phyloP scores from a whole-genome alignment of 2,797 vertebrate species.

The Poeciliopsis gracilis region DNA sequence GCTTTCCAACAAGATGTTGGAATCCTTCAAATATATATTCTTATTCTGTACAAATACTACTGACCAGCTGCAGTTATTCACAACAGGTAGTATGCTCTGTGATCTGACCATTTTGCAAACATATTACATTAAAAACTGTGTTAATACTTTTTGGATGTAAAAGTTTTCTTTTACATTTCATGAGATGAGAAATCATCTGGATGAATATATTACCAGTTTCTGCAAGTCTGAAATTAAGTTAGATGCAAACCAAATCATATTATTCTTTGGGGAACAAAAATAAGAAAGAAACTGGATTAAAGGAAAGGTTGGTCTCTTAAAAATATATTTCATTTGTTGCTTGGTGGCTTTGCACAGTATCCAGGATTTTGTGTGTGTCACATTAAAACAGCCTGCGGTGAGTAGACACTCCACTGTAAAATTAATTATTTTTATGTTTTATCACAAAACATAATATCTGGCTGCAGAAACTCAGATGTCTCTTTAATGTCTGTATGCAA shows the following conservation, averaged over 20 bases:
- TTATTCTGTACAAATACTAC: background rate
- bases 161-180: background rate
- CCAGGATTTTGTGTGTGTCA: background rate
- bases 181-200: background rate
- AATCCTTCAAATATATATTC: constrained; percentile 1
- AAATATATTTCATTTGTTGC: background rate
- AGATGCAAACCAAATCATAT: background rate
- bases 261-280: background rate
- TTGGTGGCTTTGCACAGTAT: background rate
- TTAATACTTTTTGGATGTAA: background rate
- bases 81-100: background rate
- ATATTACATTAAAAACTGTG: background rate
- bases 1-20: constrained; percentile 36
- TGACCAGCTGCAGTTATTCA: background rate
- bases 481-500: constrained; percentile 53
- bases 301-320: background rate
- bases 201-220: background rate
- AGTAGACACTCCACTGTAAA: background rate
- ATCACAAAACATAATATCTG: background rate
- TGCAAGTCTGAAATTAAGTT: background rate
- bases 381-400: background rate
- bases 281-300: background rate
- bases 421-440: constrained; percentile 12
- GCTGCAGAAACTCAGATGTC: constrained; percentile 30
- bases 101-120: background rate